phyloP scores from a whole-genome alignment of 2,888 invertebrate species.

The Lumbricus terrestris region DNA sequence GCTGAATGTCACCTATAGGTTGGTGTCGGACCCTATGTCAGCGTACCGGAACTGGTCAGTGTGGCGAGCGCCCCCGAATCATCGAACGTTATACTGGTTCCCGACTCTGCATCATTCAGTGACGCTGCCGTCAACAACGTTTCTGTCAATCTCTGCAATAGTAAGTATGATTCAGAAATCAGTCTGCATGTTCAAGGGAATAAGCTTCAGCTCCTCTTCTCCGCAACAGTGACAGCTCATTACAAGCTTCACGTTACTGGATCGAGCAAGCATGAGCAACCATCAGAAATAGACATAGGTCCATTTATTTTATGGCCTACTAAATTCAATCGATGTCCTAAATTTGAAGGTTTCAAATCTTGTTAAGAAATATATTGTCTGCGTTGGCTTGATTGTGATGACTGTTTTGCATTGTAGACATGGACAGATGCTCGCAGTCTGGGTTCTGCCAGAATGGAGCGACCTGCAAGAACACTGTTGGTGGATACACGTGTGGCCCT shows the following conservation, averaged over 20 bases:
- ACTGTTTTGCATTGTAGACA: too few species aligned
- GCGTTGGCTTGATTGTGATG: too few species aligned
- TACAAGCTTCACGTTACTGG: background rate
- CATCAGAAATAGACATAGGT: background rate
- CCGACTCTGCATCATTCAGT: background rate
- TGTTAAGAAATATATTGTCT: background rate
- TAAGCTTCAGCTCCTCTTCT: background rate
- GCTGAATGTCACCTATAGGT: background rate
- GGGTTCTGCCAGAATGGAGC: conserved; percentile 34
- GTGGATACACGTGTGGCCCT: conserved; percentile 36
- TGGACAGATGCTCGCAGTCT: background rate
- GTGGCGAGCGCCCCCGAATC: background rate
- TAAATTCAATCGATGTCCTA: too few species aligned
- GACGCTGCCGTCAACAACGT: background rate
- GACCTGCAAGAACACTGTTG: conserved; percentile 30
- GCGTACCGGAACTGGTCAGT: background rate
- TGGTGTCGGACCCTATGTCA: background rate
- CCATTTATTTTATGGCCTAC: too few species aligned
- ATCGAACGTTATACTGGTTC: conserved; percentile 9
- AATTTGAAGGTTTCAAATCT: background rate
- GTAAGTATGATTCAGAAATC: background rate
- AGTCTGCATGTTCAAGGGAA: background rate
- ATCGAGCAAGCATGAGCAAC: background rate
- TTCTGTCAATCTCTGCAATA: background rate
- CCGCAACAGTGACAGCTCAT: background rate